Evolutionary conservation across 2,888 invertebrate genomes (phyloP), one percentile per base, ranked within the genome.

Genomic region (Dryobota labecula): DNA sequence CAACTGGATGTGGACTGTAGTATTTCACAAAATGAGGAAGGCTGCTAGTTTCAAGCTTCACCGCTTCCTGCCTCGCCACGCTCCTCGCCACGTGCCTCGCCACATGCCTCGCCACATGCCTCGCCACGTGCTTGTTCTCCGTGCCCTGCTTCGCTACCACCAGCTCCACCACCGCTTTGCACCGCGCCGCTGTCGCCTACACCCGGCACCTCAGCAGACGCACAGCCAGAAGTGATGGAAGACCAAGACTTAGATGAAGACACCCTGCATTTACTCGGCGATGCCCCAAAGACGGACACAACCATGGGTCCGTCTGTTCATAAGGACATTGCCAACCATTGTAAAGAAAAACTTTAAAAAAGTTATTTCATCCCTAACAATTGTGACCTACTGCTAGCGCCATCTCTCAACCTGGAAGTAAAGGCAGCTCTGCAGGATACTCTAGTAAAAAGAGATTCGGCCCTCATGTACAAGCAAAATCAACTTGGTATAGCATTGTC

Each of bases 401-500:
- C 61, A 33, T 2, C 43, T 30, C 43, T 60, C 1, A 45, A 61
- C n/a, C 61, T 15, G 30, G 45, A 33, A 33, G 20, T 61, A 61
- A 45, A 61, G 9, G 30, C 30, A 15, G 9, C n/a, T 47, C 9
- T 45, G 33, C 43, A 33, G 13, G 30, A 43, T 45, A 8, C 2
- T 30, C 7, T 43, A 43, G 30, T 43, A 43, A 60, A 60, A 43
- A 43, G 43, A 30, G 60, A 60, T 13, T 30, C 13, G 20, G 13
- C 11, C 1, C 27, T 60, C 20, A 43, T 60, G 60, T 43, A 43
- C 43, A 60, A 30, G 20, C 60, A 60, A 60, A 60, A 43, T 20
- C 27, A 60, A 13, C 43, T 60, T 13, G 60, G 60, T 20, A 60
- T n/a, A 60, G 60, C 60, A 43, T 43, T 43, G 20, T 27, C 43